Base-by-base conservation (phyloP, 2,113 vertebrate genomes). In the Antigone vipio region DNA sequence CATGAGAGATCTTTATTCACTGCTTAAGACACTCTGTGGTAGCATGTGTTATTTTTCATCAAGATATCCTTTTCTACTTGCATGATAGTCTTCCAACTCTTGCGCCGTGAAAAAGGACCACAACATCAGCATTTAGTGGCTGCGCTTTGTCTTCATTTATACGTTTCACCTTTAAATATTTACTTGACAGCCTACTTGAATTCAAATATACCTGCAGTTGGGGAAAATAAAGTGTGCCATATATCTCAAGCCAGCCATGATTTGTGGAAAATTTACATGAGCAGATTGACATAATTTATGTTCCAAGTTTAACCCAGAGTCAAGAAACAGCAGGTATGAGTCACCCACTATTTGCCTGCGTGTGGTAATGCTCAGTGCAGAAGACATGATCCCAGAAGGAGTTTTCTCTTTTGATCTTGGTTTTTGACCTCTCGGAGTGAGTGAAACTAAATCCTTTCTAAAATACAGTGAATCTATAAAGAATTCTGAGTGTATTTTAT, bases 381-480 rank as follows among this genome's bases (percentile, higher is more conserved):
- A 98, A 98, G 88, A 94, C 62, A 77, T 82, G 86, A 96, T 97
- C 94, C 91, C 94, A 93, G 88, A 95, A 98, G 91, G 84, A 96
- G 88, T 95, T 76, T 88, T 92, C 69, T 94, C 97, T 95, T 98
- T 98, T 98, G 97, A 97, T 97, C 92, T 97, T 97, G 69, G 77
- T 96, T 97, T 95, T 96, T 98, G 97, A 98, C 96, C 97, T 97
- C 92, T 73, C 19, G 12, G 93, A 95, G 59, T 97, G 92, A 94
- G 72, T 94, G 92, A 98, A 98, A 97, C 78, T 69, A 93, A 97
- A 97, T 96, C 95, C 82, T 97, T 96, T 89, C 74, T 96, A 87
- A 87, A 98, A 94, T 95, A 86, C 40, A 88, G 73, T 84, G 80
- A 52, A 76, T 95, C 85, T 88, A 35, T 92, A 71, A 93, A 92